A percentile compares a stretch with the other conserved stretches of the same genome.
These are phyloP conservation scores for Marmota flaviventris DNA, from an alignment of 2,113 vertebrate species.

Conservation along the genomic window DNA sequence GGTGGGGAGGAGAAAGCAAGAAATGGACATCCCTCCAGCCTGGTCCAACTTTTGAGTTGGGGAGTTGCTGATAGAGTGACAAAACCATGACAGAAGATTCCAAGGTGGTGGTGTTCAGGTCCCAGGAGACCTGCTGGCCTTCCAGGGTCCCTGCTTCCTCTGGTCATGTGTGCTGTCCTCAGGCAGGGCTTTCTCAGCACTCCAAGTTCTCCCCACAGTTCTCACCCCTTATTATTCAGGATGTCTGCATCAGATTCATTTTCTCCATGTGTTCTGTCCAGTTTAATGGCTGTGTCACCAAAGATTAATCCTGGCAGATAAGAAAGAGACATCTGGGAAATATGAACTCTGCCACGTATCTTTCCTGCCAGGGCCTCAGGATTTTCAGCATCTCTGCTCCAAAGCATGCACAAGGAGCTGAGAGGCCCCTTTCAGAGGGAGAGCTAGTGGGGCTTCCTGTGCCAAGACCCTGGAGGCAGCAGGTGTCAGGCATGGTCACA, in stretches of 20 bases:
- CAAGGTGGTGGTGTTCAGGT: fast-evolving
- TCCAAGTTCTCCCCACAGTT: fast-evolving
- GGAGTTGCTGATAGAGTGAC: neutral
- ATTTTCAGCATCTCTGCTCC: neutral
- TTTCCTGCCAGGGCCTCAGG: neutral
- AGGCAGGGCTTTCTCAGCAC: neutral
- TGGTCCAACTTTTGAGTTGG: neutral
- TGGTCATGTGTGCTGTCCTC: fast-evolving
- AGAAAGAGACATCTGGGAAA: conserved; percentile 16
- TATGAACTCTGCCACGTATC: neutral
- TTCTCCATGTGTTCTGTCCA: neutral
- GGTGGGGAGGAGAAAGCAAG: neutral
- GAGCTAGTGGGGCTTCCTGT: neutral
- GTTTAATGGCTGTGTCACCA: neutral
- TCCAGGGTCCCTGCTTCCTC: neutral
- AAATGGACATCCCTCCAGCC: neutral
- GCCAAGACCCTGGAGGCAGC: neutral
- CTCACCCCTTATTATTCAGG: neutral
- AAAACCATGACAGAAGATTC: neutral
- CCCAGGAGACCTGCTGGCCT: neutral
- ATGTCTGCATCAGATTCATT: neutral
- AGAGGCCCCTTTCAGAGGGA: neutral
- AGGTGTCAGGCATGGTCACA: neutral
- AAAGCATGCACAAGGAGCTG: neutral
- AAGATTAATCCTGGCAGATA: neutral